A percentile compares a stretch with the other conserved stretches of the same genome.
Conservation (phyloP, 2,113 vertebrate species). For the Corydoras sp. region DNA sequence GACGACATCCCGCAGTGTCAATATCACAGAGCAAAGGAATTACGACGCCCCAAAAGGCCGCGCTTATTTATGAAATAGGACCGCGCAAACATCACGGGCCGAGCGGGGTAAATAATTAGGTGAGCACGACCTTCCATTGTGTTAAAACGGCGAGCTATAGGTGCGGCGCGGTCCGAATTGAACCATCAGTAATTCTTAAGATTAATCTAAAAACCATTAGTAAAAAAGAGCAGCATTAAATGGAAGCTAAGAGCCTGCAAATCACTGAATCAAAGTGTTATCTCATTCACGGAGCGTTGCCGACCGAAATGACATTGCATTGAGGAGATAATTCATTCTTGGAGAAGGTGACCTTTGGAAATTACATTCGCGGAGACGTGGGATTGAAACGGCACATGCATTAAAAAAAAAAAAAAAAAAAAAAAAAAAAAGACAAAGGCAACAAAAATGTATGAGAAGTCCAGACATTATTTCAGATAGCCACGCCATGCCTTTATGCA, state of each 20-base stretch:
- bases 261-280: conserved; percentile 48
- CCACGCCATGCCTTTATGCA: conserved; percentile 9
- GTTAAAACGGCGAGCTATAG: background rate
- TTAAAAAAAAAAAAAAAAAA: conserved; percentile 27
- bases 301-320: conserved; percentile 42
- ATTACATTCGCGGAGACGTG: conserved; percentile 54
- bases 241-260: conserved; percentile 18
- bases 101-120: background rate
- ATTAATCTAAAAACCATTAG: conserved; percentile 13
- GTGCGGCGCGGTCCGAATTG: too few species aligned
- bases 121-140: background rate
- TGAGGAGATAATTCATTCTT: conserved; percentile 51
- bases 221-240: conserved; percentile 20
- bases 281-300: conserved; percentile 35
- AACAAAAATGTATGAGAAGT: conserved; percentile 24
- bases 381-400: conserved; percentile 33
- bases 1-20: conserved; percentile 1
- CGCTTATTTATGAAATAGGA: too few species aligned
- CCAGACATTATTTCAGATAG: conserved; percentile 23
- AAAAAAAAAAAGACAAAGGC: conserved; percentile 11
- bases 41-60: too few species aligned
- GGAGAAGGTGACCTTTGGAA: conserved; percentile 52
- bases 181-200: background rate
- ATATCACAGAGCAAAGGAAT: background rate
- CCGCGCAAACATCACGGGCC: too few species aligned